These are phyloP conservation scores for Trichoplusia ni DNA, from an alignment of 1,140 invertebrate species.

Conservation along the genomic window DNA sequence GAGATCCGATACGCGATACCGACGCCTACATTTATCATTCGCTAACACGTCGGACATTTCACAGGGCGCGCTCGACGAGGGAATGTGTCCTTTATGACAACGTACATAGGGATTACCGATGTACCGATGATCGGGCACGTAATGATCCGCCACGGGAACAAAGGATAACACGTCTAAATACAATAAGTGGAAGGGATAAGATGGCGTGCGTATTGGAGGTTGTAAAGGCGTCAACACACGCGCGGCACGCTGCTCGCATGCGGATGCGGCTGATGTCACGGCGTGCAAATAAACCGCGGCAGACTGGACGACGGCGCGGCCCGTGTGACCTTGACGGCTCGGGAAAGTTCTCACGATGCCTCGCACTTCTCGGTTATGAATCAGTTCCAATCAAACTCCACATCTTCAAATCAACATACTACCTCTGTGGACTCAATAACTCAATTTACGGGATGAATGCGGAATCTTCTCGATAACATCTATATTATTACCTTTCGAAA, in stretches of 20 bases:
- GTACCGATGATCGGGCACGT: constrained; percentile 58
- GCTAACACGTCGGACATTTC: constrained; percentile 78
- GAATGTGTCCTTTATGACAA: constrained; percentile 61
- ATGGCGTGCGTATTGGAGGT: constrained; percentile 51
- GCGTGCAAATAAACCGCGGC: constrained; percentile 53
- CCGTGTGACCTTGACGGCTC: constrained; percentile 52
- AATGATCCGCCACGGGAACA: constrained; percentile 65
- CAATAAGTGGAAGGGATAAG: constrained; percentile 69
- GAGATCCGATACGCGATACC: constrained; percentile 79
- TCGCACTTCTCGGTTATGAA: constrained; percentile 5
- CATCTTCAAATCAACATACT: neutral
- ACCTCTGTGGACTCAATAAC: neutral
- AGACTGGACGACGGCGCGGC: constrained; percentile 72
- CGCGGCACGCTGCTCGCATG: constrained; percentile 54
- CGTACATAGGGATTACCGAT: constrained; percentile 50
- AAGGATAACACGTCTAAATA: constrained; percentile 74
- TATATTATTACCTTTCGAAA: no score
- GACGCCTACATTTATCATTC: constrained; percentile 81
- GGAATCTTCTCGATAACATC: no score
- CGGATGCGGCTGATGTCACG: constrained; percentile 60
- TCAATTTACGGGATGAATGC: neutral
- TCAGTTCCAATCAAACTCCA: neutral
- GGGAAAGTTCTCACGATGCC: constrained; percentile 49
- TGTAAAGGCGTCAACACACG: constrained; percentile 58
- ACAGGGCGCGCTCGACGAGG: constrained; percentile 53